Conservation (phyloP, 1,140 invertebrate genomes). For the Drosophila mauritiana region DNA sequence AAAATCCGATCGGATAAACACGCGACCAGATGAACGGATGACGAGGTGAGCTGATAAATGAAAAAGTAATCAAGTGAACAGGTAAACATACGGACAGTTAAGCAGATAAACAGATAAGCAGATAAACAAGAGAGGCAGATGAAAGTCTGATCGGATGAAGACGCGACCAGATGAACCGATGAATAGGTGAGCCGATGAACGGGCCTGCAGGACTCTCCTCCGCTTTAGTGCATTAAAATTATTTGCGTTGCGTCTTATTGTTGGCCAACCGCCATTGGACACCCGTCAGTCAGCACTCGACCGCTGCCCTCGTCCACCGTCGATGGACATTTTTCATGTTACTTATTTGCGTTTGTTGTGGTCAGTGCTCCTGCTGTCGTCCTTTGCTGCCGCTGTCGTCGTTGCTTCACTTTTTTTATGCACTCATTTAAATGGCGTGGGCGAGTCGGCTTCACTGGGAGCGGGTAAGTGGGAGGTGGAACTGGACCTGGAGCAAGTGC, state of each 20-base stretch:
- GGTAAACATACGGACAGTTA: not conserved
- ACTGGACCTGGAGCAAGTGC: constrained; percentile 29
- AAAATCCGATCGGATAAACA: not conserved
- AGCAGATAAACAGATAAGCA: not conserved
- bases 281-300: constrained; percentile 39
- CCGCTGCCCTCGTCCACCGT: not conserved
- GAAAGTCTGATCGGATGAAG: not conserved
- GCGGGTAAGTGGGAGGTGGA: not conserved
- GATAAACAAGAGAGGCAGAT: not conserved
- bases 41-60: too few species aligned
- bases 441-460: constrained; percentile 14
- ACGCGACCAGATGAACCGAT: not conserved
- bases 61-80: not conserved
- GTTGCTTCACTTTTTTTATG: constrained; percentile 58
- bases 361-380: constrained; percentile 37
- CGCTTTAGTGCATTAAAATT: constrained; percentile 62
- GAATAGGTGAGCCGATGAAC: not conserved
- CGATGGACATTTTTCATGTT: constrained; percentile 55
- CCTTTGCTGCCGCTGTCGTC: constrained; percentile 32
- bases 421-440: constrained; percentile 46
- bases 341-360: constrained; percentile 65
- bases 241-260: constrained; percentile 66
- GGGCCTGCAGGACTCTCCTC: not conserved
- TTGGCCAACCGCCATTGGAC: constrained; percentile 45
- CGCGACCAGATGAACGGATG: not conserved